Base-by-base conservation (phyloP, 2,113 vertebrate genomes). In the Alosa alosa region DNA sequence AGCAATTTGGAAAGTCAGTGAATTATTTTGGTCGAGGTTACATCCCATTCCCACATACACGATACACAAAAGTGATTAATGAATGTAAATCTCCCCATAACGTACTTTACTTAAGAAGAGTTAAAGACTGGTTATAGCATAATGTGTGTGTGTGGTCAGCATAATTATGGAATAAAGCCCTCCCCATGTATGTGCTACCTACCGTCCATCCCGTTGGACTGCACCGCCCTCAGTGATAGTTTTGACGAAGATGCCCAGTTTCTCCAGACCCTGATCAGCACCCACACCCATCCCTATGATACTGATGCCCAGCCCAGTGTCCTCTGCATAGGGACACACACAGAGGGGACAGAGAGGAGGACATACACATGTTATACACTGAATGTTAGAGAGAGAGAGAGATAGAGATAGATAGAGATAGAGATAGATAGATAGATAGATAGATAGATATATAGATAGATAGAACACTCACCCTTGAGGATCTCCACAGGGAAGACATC, bases 271-370 rank as follows among this genome's bases (percentile, higher is more conserved):
- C 87, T 97, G 96, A 90, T 98, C 97, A 50, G 97, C 97, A 82
- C 97, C 97, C 47, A 98, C 97, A 84, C 97, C 97, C 97, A 98
- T 98, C 89, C 97, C 97, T 87, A 98, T 98, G 83, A 98, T 98
- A 88, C 97, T 97, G 91, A 98, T 98, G 84, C 97, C 97, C 87
- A 98, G 93, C 39, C 96, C 97, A 5, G 96, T 96, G 4, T 96
- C 94, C 91, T 95, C 97, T 97, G 85, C 25, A 87, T 18, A 9
- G 17, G 60, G 82, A 87, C n/a, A 75, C 5, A 78, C 82, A 9
- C 49, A 6, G 22, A 18, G 22, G 57, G 22, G 47, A n/a, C 22
- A 64, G 5, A 64, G 45, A 75, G 31, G 10, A 18, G 52, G 25
- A 45, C 22, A 50, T 25, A 20, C 2, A 44, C 41, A 44, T 44